Conservation (phyloP, 2,113 vertebrate genomes). For the Edolisoma coerulescens region DNA sequence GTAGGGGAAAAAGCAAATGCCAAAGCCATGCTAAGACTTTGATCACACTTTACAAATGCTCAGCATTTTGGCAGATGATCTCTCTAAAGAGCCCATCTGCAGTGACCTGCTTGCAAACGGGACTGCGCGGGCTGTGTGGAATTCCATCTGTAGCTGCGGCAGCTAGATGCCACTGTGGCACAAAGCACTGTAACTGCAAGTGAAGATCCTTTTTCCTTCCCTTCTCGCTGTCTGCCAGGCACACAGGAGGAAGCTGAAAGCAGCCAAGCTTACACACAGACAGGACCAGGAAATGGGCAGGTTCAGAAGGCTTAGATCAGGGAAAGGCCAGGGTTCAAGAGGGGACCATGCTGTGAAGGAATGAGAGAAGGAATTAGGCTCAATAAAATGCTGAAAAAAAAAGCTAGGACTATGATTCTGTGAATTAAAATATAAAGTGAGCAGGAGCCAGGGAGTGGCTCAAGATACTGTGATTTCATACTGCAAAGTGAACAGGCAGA, state of each 20-base stretch:
- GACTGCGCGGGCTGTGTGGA: not conserved
- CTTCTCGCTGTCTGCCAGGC: not conserved
- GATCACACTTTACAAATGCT: not conserved
- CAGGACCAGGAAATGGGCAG: not conserved
- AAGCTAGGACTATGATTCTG: not conserved
- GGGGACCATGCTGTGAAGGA: not conserved
- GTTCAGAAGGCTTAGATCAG: not conserved
- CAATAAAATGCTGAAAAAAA: not conserved
- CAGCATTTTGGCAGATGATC: constrained; percentile 10
- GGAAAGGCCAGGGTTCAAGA: not conserved
- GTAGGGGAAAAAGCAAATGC: not conserved
- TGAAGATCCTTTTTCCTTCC: not conserved
- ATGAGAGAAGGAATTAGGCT: not conserved
- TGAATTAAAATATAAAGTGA: not conserved
- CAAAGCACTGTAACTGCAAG: not conserved
- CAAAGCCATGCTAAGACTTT: not conserved
- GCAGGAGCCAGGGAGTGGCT: not conserved
- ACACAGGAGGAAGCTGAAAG: not conserved
- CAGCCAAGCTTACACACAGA: not conserved
- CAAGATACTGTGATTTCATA: not conserved
- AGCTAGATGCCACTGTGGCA: constrained; percentile 56
- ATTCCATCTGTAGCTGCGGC: not conserved
- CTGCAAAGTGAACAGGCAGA: not conserved
- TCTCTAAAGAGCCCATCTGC: not conserved
- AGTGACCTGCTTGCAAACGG: not conserved